Evolutionary conservation across 2,888 invertebrate genomes (phyloP).

Genomic region (Amitus sp.): DNA sequence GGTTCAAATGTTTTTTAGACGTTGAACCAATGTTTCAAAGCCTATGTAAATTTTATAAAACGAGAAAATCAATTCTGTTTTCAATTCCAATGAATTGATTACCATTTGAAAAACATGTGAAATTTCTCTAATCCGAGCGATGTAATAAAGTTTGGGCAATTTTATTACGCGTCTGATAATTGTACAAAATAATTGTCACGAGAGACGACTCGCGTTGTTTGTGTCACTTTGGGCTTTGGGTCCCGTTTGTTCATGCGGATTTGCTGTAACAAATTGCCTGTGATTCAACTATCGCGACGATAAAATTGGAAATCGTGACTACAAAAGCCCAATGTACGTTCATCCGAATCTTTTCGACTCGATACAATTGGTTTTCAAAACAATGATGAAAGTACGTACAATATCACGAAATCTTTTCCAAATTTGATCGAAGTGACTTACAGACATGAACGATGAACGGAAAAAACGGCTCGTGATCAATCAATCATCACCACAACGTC

Average conservation of each 20-base stretch:
- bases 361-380: no score
- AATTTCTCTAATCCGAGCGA: slow-evolving; percentile 31
- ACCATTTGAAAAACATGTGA: no score
- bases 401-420: slow-evolving; percentile 6
- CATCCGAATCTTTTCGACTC: no score
- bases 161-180: slow-evolving; percentile 27
- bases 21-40: no score
- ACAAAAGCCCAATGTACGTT: no score
- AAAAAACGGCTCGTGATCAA: slow-evolving; percentile 11
- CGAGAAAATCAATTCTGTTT: no score
- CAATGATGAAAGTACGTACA: no score
- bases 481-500: slow-evolving; percentile 15
- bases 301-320: no score
- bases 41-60: no score
- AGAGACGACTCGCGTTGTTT: slow-evolving; percentile 25
- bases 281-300: no score
- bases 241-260: background rate
- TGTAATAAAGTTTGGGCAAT: slow-evolving; percentile 33
- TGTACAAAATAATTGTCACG: slow-evolving; percentile 20
- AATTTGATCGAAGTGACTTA: slow-evolving; percentile 15
- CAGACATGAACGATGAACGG: slow-evolving; percentile 4
- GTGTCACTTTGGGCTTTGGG: slow-evolving; percentile 13
- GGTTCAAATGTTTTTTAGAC: no score
- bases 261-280: background rate
- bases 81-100: no score